A percentile compares a stretch with the other conserved stretches of the same genome.
phyloP scores from a whole-genome alignment of 2,888 invertebrate species.

The Melanophora roralis region DNA sequence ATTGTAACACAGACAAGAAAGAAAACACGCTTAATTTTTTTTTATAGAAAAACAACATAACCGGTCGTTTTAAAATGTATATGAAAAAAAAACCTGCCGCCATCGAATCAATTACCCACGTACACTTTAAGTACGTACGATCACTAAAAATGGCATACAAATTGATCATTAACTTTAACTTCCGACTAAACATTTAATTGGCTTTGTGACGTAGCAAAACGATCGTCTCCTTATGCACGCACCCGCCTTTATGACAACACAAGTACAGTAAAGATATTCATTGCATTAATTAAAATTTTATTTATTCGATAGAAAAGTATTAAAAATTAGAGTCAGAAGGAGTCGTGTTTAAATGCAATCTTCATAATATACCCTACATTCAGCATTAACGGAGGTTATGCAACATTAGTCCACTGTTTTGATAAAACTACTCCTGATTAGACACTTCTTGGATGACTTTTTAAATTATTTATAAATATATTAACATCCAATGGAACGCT shows the following conservation, averaged over 20 bases:
- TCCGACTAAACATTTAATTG: neutral
- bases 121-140: neutral
- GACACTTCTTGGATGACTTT: too few species aligned
- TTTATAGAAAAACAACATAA: neutral
- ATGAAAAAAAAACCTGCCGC: neutral
- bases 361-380: neutral
- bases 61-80: neutral
- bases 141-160: neutral
- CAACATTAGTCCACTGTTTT: too few species aligned
- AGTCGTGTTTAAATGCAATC: neutral
- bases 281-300: conserved; percentile 14
- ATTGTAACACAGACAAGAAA: neutral
- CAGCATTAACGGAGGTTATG: too few species aligned
- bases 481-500: too few species aligned
- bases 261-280: neutral
- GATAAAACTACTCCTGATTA: too few species aligned
- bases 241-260: conserved; percentile 8
- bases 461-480: too few species aligned
- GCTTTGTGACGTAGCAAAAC: conserved; percentile 30
- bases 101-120: neutral
- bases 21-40: conserved; percentile 3
- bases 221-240: neutral
- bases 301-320: neutral
- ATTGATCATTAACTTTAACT: neutral
- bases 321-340: neutral